Evolutionary conservation across 2,888 invertebrate species (phyloP), one percentile per base, ranked within the genome.

Genomic region (Tineola bisselliella): DNA sequence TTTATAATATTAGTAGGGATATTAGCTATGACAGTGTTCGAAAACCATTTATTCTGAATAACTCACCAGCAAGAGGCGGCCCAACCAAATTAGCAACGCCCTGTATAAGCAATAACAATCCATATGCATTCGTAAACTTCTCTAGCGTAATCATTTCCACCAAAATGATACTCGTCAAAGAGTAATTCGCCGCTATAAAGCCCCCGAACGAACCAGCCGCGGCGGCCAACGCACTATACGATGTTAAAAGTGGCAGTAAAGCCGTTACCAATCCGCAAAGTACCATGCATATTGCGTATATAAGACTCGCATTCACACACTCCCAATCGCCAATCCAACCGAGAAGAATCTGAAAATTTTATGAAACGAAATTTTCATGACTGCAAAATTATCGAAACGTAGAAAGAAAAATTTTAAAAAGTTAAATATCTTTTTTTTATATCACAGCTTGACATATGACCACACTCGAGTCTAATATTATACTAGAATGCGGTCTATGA

Each of bases 171-270:
- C 94, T 94, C 18, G 96, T 95, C 44, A 97, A 89, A 1, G 95
- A 93, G 84, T 96, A 97, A 84, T 97, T 97, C 62, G 96, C 96
- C 25, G 96, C 95, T 68, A 97, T 95, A 78, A 94, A 93, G 65
- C 96, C 91, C 0, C 97, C 97, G 84, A 95, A 97, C 30, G 91
- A 89, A n/a, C 93, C 94, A 19, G 93, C 88, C 0, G 91, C 86
- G 0, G 89, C 75, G 61, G 90, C 91, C 52, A 94, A 81, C 5
- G 87, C 79, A 61, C 78, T 73, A 79, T 92, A 93, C 1, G 73
- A 48, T 1, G 61, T 68, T 30, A 91, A 81, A 44, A 93, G 72
- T 0, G 94, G 94, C 75, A 94, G 90, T 6, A 91, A 63, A 8
- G 89, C 81, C 0, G 92, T 91, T 8, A 91, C 90, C 0, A 86